Conservation (phyloP, 2,888 invertebrate species). For the Torymus aiolomorphi region DNA sequence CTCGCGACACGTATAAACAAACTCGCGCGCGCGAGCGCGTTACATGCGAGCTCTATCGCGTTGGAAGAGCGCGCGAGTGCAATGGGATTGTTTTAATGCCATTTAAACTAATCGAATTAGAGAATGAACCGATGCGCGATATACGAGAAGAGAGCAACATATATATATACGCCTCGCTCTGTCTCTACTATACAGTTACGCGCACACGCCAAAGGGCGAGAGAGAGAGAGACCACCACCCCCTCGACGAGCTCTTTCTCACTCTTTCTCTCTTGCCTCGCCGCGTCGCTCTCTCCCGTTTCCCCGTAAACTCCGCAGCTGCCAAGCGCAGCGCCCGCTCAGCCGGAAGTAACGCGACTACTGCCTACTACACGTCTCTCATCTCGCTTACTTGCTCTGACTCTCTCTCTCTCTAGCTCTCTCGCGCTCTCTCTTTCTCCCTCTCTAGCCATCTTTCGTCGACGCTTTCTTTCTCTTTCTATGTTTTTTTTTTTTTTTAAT, state of each 20-base stretch:
- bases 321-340: slow-evolving; percentile 75
- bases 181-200: slow-evolving; percentile 18
- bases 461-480: slow-evolving; percentile 42
- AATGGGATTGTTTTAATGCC: slow-evolving; percentile 80
- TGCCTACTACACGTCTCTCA: slow-evolving; percentile 73
- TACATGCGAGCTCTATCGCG: slow-evolving; percentile 39
- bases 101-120: slow-evolving; percentile 80
- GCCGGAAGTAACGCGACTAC: slow-evolving; percentile 76
- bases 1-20: slow-evolving; percentile 16
- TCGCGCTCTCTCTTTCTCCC: too few species aligned
- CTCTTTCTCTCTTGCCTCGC: slow-evolving; percentile 61
- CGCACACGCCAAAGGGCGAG: slow-evolving; percentile 57
- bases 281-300: slow-evolving; percentile 59
- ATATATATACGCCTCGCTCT: background rate
- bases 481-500: slow-evolving; percentile 45
- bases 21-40: background rate
- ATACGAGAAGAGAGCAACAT: slow-evolving; percentile 64
- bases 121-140: slow-evolving; percentile 73
- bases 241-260: slow-evolving; percentile 53
- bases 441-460: slow-evolving; percentile 38
- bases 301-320: slow-evolving; percentile 74
- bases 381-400: slow-evolving; percentile 53
- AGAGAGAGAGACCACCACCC: slow-evolving; percentile 28
- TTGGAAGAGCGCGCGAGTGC: slow-evolving; percentile 69
- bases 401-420: slow-evolving; percentile 56